Conservation (phyloP, 2,888 invertebrate species). For the Drosophila tripunctata region DNA sequence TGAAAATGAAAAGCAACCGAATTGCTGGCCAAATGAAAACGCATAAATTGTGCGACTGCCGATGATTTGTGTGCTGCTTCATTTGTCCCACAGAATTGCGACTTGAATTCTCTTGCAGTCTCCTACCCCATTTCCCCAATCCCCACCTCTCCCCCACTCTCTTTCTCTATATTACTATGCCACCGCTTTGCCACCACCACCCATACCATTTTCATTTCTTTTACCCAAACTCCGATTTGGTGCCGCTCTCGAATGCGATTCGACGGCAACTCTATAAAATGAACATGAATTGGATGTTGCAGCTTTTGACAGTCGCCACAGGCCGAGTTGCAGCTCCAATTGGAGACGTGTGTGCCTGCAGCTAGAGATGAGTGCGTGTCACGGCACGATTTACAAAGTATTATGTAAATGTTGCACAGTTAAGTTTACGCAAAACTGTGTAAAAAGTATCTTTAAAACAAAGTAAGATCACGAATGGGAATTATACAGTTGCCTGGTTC, state of each 20-base stretch:
- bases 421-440: no score
- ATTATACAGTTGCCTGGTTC: no score
- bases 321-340: constrained; percentile 5
- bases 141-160: neutral
- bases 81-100: constrained; percentile 37
- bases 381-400: neutral
- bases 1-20: constrained; percentile 26
- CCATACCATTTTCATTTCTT: neutral
- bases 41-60: constrained; percentile 59
- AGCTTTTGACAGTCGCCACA: constrained; percentile 14
- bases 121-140: neutral
- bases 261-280: constrained; percentile 17
- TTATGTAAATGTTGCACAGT: no score
- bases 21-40: constrained; percentile 55
- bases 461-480: no score
- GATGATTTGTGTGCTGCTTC: constrained; percentile 59
- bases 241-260: neutral
- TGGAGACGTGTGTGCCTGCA: neutral
- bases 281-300: constrained; percentile 31
- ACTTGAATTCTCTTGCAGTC: neutral
- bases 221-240: neutral
- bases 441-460: no score
- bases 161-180: neutral
- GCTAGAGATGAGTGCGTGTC: constrained; percentile 11
- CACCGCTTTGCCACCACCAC: neutral